These are phyloP conservation scores for Acanthopleura granulata DNA, from an alignment of 2,888 invertebrate genomes.

Conservation along the genomic window DNA sequence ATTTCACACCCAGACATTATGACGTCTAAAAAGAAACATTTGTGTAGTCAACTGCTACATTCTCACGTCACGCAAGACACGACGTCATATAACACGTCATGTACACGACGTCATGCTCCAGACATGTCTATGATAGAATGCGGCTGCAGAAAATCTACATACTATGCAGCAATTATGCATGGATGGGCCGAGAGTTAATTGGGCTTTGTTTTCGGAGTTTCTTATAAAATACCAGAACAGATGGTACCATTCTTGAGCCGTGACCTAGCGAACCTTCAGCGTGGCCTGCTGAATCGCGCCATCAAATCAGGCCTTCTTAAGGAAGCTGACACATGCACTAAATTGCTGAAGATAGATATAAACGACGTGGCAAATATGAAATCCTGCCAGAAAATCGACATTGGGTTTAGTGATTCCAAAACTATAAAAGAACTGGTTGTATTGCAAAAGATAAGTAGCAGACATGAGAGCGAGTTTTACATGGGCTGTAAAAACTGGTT, in stretches of 20 bases:
- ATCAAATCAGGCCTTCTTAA: background rate
- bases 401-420: slow-evolving; percentile 16
- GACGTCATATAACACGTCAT: too few species aligned
- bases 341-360: background rate
- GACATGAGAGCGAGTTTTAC: background rate
- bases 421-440: slow-evolving; percentile 3
- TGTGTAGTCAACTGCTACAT: too few species aligned
- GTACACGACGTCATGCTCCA: too few species aligned
- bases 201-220: too few species aligned
- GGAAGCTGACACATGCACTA: background rate
- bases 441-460: slow-evolving; percentile 9
- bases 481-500: background rate
- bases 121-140: too few species aligned
- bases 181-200: too few species aligned
- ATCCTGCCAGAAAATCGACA: slow-evolving; percentile 1
- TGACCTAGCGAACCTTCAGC: background rate
- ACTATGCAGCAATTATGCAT: too few species aligned
- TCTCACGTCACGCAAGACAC: too few species aligned
- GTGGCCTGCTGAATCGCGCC: background rate
- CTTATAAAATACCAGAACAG: too few species aligned
- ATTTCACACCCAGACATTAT: too few species aligned
- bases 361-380: background rate
- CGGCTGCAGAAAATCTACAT: too few species aligned
- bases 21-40: too few species aligned
- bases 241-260: background rate